phyloP scores from a whole-genome alignment of 2,797 vertebrate species.

The Enteromius treurensis region DNA sequence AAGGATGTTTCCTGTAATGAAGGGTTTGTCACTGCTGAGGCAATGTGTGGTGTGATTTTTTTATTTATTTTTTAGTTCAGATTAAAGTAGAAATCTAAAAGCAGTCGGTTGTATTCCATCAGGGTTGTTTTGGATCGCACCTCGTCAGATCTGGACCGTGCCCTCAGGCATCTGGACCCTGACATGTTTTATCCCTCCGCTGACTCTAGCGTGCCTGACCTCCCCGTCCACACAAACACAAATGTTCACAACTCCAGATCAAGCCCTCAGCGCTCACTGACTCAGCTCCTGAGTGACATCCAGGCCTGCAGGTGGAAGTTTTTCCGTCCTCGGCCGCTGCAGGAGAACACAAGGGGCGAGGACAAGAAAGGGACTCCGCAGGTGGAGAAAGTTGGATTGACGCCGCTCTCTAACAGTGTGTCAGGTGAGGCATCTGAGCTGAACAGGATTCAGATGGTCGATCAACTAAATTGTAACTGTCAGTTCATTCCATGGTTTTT shows the following conservation, averaged over 20 bases:
- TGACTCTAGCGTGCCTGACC: slow-evolving; percentile 79
- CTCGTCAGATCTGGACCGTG: slow-evolving; percentile 82
- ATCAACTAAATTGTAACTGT: neutral
- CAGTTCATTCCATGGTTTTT: neutral
- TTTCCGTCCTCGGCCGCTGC: slow-evolving; percentile 86
- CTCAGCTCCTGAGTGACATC: slow-evolving; percentile 90
- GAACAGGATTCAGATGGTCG: neutral
- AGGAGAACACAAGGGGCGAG: slow-evolving; percentile 77
- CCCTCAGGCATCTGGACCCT: slow-evolving; percentile 85
- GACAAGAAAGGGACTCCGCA: slow-evolving; percentile 80
- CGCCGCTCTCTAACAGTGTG: slow-evolving; percentile 76
- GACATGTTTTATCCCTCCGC: slow-evolving; percentile 80
- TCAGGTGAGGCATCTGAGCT: slow-evolving; percentile 76
- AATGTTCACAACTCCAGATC: slow-evolving; percentile 65
- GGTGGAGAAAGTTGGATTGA: slow-evolving; percentile 58
- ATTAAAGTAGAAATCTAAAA: neutral
- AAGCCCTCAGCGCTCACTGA: slow-evolving; percentile 80
- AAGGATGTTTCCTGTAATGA: neutral
- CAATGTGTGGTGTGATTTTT: neutral
- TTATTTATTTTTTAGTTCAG: neutral
- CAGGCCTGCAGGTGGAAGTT: slow-evolving; percentile 89
- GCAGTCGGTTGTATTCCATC: slow-evolving; percentile 34
- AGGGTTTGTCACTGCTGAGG: neutral
- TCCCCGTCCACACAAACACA: slow-evolving; percentile 78
- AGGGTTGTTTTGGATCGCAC: slow-evolving; percentile 90